phyloP scores from a whole-genome alignment of 2,797 vertebrate genomes.

The Helostoma temminkii region DNA sequence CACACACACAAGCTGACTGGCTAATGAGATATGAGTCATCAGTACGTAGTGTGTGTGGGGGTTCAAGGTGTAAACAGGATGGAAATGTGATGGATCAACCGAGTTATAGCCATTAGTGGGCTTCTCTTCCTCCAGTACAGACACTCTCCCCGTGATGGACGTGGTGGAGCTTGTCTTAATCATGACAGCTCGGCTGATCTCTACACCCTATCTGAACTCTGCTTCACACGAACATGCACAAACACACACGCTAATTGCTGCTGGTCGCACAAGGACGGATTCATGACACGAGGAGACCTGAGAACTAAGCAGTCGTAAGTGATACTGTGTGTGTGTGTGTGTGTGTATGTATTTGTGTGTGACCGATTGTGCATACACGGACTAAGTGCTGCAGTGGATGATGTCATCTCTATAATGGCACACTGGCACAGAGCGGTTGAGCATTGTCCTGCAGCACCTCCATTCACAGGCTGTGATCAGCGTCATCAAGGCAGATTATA shows the following conservation, averaged over 20 bases:
- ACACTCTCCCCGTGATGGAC: constrained; percentile 60
- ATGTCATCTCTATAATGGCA: constrained; percentile 85
- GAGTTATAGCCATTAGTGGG: constrained; percentile 67
- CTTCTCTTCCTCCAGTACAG: constrained; percentile 41
- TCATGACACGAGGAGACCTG: constrained; percentile 66
- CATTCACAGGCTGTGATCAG: constrained; percentile 73
- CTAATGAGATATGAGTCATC: constrained; percentile 74
- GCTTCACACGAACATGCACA: constrained; percentile 35
- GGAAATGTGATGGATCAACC: constrained; percentile 65
- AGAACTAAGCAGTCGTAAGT: constrained; percentile 71
- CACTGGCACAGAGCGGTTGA: constrained; percentile 71
- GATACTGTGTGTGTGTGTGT: constrained; percentile 54
- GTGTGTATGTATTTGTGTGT: constrained; percentile 21
- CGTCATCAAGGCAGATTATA: constrained; percentile 70
- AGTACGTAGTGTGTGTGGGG: constrained; percentile 49
- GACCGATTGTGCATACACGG: constrained; percentile 26
- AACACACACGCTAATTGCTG: constrained; percentile 66
- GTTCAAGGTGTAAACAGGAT: constrained; percentile 71
- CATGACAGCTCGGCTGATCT: constrained; percentile 43
- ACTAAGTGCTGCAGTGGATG: constrained; percentile 83
- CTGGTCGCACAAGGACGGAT: constrained; percentile 60
- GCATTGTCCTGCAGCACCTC: constrained; percentile 72
- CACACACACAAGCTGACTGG: constrained; percentile 30
- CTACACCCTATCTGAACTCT: constrained; percentile 56
- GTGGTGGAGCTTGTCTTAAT: constrained; percentile 52